Conservation (phyloP, 2,797 vertebrate species). For the Sebastes hubbsi region DNA sequence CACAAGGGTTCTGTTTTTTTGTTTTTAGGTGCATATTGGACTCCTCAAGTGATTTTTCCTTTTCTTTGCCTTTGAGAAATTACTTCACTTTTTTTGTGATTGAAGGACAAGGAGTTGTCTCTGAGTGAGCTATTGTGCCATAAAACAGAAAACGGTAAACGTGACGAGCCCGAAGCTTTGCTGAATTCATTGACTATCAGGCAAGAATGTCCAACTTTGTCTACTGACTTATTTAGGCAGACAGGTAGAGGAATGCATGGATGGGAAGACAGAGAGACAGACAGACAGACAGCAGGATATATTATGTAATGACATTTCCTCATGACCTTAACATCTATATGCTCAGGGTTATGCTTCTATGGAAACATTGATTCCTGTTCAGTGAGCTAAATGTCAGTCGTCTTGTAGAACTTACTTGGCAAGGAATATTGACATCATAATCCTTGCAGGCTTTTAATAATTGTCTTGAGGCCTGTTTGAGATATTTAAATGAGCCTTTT, state of each 20-base stretch:
- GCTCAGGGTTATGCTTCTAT: conserved; percentile 16
- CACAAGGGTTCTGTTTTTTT: conserved; percentile 14
- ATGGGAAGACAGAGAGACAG: neutral
- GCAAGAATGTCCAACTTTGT: neutral
- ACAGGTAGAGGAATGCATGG: neutral
- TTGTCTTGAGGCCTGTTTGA: conserved; percentile 7
- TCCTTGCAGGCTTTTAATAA: neutral
- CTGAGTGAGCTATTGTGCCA: conserved; percentile 1
- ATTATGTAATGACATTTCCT: neutral
- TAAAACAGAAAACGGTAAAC: neutral
- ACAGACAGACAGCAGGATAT: neutral
- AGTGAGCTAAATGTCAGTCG: neutral
- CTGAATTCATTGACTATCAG: conserved; percentile 9
- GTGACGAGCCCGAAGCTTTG: neutral
- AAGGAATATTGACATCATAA: conserved; percentile 3
- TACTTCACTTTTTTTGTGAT: conserved; percentile 16
- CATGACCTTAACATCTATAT: neutral
- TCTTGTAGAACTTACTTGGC: conserved; percentile 2
- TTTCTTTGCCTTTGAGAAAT: conserved; percentile 27
- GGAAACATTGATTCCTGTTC: conserved; percentile 15
- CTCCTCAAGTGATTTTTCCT: conserved; percentile 9
- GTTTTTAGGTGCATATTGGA: conserved; percentile 12
- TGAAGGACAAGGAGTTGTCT: neutral
- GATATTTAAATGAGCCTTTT: conserved; percentile 19
- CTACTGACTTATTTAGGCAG: neutral